A percentile compares a stretch with the other conserved stretches of the same genome.
phyloP scores from a whole-genome alignment of 2,113 vertebrate genomes.

The Bolborhynchus lineola region DNA sequence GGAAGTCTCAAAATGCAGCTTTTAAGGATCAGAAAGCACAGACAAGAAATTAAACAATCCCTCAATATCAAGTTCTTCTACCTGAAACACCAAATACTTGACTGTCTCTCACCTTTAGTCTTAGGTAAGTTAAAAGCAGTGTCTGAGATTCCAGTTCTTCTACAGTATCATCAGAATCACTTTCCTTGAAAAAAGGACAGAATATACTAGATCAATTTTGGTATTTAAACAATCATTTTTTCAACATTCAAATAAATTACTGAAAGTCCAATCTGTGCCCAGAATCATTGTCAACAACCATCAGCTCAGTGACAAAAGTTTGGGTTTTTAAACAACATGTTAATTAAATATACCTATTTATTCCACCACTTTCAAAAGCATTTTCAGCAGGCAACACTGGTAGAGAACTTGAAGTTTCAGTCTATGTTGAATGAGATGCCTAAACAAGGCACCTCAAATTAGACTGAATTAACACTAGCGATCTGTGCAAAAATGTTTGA shows the following conservation, averaged over 20 bases:
- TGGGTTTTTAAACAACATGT: background rate
- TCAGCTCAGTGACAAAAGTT: background rate
- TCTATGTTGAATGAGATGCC: background rate
- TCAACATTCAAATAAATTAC: background rate
- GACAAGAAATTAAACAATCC: background rate
- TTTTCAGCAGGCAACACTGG: background rate
- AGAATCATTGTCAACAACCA: background rate
- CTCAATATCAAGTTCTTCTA: background rate
- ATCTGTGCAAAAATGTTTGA: background rate
- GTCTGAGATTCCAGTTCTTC: constrained; percentile 65
- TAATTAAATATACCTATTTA: background rate
- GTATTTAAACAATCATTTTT: background rate
- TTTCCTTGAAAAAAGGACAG: background rate
- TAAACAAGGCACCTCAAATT: background rate
- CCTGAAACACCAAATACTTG: background rate
- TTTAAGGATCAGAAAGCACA: background rate
- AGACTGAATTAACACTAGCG: background rate
- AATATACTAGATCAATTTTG: background rate
- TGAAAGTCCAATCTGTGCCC: background rate
- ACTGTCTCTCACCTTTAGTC: constrained; percentile 46
- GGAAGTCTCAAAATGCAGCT: background rate
- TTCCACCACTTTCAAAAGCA: background rate
- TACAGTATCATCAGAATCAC: rapidly evolving
- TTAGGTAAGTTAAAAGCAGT: constrained; percentile 62
- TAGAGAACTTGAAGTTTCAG: background rate